Evolutionary conservation across 1,140 invertebrate species (phyloP).

Genomic region (Macrosteles quadrilineatus): DNA sequence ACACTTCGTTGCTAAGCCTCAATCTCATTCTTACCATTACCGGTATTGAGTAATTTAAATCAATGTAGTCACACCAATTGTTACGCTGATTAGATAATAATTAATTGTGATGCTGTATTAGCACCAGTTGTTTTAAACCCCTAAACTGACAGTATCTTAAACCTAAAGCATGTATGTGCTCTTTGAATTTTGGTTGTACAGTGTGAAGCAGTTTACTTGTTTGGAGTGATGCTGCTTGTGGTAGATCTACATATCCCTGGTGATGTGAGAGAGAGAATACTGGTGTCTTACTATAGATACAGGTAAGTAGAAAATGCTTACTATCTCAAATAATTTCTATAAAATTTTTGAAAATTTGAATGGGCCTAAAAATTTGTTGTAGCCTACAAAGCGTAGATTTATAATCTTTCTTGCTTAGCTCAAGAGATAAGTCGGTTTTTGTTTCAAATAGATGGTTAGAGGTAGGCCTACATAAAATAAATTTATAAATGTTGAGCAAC

Average conservation of each 20-base stretch:
- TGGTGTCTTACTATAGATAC: conserved; percentile 94
- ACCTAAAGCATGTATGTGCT: conserved; percentile 28
- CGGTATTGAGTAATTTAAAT: background rate
- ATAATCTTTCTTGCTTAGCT: too few relatives aligned
- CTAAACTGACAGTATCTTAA: background rate
- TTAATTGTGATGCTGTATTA: background rate
- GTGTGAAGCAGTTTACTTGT: conserved; percentile 93
- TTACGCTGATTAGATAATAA: background rate
- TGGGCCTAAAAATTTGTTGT: too few relatives aligned
- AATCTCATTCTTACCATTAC: background rate
- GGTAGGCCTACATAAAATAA: too few relatives aligned
- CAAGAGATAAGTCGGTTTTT: too few relatives aligned
- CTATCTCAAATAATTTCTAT: too few relatives aligned
- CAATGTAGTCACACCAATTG: background rate
- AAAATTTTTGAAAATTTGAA: too few relatives aligned
- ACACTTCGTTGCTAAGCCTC: too few relatives aligned
- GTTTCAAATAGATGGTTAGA: too few relatives aligned
- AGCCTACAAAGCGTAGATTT: too few relatives aligned
- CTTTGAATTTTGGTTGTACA: conserved; percentile 54
- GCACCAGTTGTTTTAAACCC: background rate
- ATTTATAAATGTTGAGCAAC: too few relatives aligned
- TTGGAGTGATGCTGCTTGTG: conserved; percentile 90
- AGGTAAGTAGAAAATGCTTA: conserved; percentile 50
- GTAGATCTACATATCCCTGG: conserved; percentile 91
- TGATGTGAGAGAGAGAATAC: conserved; percentile 80